These are phyloP conservation scores for Porites cylindrica DNA, from an alignment of 92 coral and sea anemone species.

Conservation along the genomic window DNA sequence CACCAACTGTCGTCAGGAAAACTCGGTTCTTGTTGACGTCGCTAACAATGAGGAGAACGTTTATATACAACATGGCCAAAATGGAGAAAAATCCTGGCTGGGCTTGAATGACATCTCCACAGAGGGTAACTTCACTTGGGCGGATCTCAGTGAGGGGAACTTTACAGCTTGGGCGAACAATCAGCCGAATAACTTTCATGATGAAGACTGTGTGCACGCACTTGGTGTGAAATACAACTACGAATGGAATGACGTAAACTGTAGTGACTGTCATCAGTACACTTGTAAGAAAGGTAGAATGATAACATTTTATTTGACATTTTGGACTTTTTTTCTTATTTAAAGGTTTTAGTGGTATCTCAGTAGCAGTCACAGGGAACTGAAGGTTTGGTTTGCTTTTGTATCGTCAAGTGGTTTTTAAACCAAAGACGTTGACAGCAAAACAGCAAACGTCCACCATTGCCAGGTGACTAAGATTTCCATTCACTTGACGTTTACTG, in stretches of 20 bases:
- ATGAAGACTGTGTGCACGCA: not conserved
- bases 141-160: not conserved
- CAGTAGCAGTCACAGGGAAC: no score
- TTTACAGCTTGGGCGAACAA: not conserved
- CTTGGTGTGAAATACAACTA: not conserved
- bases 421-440: no score
- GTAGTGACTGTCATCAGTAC: not conserved
- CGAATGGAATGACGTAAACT: not conserved
- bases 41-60: not conserved
- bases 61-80: not conserved
- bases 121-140: not conserved
- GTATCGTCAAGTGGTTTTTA: no score
- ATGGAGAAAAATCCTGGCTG: not conserved
- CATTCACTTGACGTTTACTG: no score
- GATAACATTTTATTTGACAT: no score
- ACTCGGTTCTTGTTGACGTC: not conserved
- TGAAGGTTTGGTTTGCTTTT: no score
- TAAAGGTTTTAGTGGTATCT: no score
- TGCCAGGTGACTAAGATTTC: no score
- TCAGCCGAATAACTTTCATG: not conserved
- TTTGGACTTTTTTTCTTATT: no score
- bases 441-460: no score
- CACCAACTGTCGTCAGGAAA: not conserved
- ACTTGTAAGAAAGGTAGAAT: not conserved
- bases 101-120: not conserved